These are phyloP conservation scores for Desmodus rotundus DNA, from an alignment of 2,113 vertebrate genomes.

Conservation along the genomic window DNA sequence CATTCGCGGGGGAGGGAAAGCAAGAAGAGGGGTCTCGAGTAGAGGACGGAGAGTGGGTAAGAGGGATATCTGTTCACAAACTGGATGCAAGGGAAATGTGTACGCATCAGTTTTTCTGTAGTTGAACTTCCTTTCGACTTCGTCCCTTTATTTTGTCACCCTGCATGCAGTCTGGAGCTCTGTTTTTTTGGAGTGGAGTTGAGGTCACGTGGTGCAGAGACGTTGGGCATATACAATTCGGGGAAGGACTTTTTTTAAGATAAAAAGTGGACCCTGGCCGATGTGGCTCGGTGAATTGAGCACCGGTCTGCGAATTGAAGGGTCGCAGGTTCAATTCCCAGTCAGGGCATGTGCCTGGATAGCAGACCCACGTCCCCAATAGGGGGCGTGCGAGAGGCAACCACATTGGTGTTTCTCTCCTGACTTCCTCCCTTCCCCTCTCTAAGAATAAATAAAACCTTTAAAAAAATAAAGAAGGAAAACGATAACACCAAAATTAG, in stretches of 20 bases:
- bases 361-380: no score
- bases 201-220: neutral
- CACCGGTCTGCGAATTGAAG: no score
- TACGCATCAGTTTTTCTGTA: accelerated
- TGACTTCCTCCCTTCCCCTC: no score
- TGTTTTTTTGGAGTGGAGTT: no score
- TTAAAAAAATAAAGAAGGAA: neutral
- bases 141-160: neutral
- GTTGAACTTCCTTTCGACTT: neutral
- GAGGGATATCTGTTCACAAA: no score
- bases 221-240: neutral
- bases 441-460: no score
- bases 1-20: no score
- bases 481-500: neutral
- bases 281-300: no score
- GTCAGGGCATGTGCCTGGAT: no score
- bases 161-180: neutral
- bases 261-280: neutral
- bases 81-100: neutral
- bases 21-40: accelerated
- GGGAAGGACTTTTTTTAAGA: neutral
- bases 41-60: accelerated
- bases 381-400: no score
- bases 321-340: no score
- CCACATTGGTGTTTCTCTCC: no score